Base-by-base conservation (phyloP, 2,113 vertebrate genomes). In the Cynocephalus volans region DNA sequence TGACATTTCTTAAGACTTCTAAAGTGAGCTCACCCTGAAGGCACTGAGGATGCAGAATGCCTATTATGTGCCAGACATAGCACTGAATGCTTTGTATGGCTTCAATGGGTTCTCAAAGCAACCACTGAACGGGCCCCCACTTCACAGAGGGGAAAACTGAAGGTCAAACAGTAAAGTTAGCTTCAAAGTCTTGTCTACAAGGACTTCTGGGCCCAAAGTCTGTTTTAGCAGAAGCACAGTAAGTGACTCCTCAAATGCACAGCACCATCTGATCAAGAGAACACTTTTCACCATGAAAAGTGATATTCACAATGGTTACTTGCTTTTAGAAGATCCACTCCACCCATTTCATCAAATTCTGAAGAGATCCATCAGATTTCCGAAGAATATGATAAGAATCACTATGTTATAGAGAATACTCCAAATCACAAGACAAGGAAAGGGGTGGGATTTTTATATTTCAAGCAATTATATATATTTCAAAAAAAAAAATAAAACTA, bases 341-440 rank as follows among this genome's bases (percentile, higher is more conserved):
- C 62, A 52, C 3, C 36, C 7, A 45, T 11, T 36, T 50, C 19
- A 17, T 14, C 19, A 10, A 88, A 92, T 69, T 75, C 52, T 84
- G 9, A 52, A 93, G 70, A 48, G 15, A 92, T n/a, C 26, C 48
- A 85, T 58, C 33, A 81, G 60, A 18, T 3, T 56, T 75, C 28
- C 64, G 93, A 89, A 92, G 45, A 95, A 36, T 45, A 58, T 36
- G 41, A 80, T 36, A 96, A 62, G 23, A 67, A 81, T 88, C 33
- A 60, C 11, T 31, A 36, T 8, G 23, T 81, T 26, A 88, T 33
- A 48, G 26, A 64, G 28, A 84, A 19, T 52, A 88, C 11, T 83
- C 50, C 48, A 52, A 96, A 79, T 36, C 52, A 84, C 50, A 81
- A 93, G 45, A 31, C 14, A 18, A 1, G 10, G 28, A 17, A 28